Percentiles rank a stretch among this genome's conserved stretches.
Conservation (phyloP, 2,888 invertebrate genomes). For the Dolichopus griseipennis region DNA sequence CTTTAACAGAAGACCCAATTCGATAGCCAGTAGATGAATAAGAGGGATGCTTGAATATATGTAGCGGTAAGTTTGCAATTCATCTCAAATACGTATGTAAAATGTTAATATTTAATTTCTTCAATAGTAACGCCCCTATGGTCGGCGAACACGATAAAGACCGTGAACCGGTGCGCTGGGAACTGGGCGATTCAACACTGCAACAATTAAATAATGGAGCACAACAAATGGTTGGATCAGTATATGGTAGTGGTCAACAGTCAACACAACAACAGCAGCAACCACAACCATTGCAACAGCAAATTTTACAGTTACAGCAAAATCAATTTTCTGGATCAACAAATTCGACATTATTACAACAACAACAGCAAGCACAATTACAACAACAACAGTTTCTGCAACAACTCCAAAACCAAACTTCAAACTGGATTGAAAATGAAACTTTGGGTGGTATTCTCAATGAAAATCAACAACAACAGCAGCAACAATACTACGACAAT, state of each 20-base stretch:
- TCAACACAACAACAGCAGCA: slow-evolving; percentile 32
- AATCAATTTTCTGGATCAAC: slow-evolving; percentile 15
- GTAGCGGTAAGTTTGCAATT: slow-evolving; percentile 39
- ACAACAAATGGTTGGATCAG: slow-evolving; percentile 44
- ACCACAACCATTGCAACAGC: slow-evolving; percentile 25
- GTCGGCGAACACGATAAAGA: slow-evolving; percentile 47
- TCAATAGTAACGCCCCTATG: slow-evolving; percentile 41
- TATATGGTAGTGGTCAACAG: slow-evolving; percentile 42
- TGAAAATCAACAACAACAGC: not conserved
- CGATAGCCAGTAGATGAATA: slow-evolving; percentile 31
- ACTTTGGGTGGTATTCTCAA: slow-evolving; percentile 32
- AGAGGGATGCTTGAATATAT: slow-evolving; percentile 43
- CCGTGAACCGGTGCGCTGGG: slow-evolving; percentile 48
- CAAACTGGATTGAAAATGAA: slow-evolving; percentile 35
- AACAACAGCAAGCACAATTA: slow-evolving; percentile 2
- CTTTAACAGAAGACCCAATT: slow-evolving; percentile 23
- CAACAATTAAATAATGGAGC: slow-evolving; percentile 45
- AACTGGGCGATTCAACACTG: slow-evolving; percentile 47
- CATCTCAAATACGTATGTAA: not conserved
- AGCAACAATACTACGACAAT: slow-evolving; percentile 36
- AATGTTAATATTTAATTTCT: not conserved
- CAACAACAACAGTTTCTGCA: slow-evolving; percentile 27
- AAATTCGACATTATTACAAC: slow-evolving; percentile 19
- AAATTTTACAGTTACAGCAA: slow-evolving; percentile 21
- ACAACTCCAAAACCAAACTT: slow-evolving; percentile 31